phyloP scores from a whole-genome alignment of 2,888 invertebrate genomes.

The Gortyna flavago region DNA sequence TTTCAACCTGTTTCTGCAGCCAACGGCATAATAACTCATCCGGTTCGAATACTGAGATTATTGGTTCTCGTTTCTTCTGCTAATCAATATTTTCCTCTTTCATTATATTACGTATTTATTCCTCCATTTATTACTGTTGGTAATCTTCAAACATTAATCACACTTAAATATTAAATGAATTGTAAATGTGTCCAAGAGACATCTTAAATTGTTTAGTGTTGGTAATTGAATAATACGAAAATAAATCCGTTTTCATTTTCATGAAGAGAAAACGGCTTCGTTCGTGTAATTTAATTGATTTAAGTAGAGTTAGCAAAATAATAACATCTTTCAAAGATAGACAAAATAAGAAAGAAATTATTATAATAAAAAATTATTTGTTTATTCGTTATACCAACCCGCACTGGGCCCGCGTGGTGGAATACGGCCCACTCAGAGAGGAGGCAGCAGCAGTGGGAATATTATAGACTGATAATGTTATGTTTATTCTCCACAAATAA shows the following conservation, averaged over 20 bases:
- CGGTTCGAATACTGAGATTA: background rate
- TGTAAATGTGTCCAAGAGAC: background rate
- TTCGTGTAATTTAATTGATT: background rate
- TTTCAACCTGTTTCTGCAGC: conserved; percentile 13
- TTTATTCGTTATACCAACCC: too few species aligned
- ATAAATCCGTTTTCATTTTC: conserved; percentile 7
- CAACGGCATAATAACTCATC: conserved; percentile 11
- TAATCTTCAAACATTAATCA: conserved; percentile 23
- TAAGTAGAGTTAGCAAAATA: background rate
- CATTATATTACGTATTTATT: conserved; percentile 12
- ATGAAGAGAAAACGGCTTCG: background rate
- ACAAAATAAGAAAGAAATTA: background rate
- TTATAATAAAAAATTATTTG: too few species aligned
- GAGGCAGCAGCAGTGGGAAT: too few species aligned
- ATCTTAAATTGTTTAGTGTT: conserved; percentile 2
- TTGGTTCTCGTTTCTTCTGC: background rate
- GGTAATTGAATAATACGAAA: background rate
- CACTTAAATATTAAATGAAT: background rate
- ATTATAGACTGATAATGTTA: too few species aligned
- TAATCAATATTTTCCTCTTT: conserved; percentile 14
- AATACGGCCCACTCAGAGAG: too few species aligned
- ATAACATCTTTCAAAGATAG: background rate
- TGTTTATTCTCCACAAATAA: background rate
- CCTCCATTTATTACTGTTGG: conserved; percentile 6
- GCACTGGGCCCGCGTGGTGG: too few species aligned